Conservation (phyloP, 2,113 vertebrate genomes). For the Prochilodus magdalenae region DNA sequence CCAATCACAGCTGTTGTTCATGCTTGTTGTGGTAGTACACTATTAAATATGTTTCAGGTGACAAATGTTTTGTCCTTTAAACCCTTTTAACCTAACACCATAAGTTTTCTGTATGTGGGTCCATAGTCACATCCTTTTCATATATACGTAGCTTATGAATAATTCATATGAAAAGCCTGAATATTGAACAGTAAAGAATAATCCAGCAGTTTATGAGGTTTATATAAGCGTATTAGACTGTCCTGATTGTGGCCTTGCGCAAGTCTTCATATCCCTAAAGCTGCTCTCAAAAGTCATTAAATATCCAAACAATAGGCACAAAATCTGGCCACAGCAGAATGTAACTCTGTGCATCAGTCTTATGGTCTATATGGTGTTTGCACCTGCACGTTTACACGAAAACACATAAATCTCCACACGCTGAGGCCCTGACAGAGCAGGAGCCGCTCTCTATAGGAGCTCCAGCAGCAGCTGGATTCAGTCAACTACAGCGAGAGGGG, state of each 20-base stretch:
- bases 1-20: no score
- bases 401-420: slow-evolving; percentile 55
- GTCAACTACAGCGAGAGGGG: slow-evolving; percentile 26
- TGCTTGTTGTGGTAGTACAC: no score
- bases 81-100: no score
- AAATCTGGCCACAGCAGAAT: slow-evolving; percentile 47
- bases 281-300: slow-evolving; percentile 14
- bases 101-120: no score
- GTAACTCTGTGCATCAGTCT: slow-evolving; percentile 42
- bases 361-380: slow-evolving; percentile 39
- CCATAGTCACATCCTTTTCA: no score
- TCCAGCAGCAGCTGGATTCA: slow-evolving; percentile 55
- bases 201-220: not conserved
- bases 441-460: slow-evolving; percentile 35
- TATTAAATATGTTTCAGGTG: no score
- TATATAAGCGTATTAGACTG: not conserved
- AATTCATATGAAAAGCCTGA: not conserved
- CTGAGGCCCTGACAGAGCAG: slow-evolving; percentile 26
- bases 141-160: no score
- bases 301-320: slow-evolving; percentile 19
- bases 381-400: slow-evolving; percentile 53
- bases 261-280: slow-evolving; percentile 11
- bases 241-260: not conserved
- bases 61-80: no score
- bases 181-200: not conserved